Evolutionary conservation across 35 echinoderm and acorn worm species (phyloP).

Genomic region (Diadema setosum): DNA sequence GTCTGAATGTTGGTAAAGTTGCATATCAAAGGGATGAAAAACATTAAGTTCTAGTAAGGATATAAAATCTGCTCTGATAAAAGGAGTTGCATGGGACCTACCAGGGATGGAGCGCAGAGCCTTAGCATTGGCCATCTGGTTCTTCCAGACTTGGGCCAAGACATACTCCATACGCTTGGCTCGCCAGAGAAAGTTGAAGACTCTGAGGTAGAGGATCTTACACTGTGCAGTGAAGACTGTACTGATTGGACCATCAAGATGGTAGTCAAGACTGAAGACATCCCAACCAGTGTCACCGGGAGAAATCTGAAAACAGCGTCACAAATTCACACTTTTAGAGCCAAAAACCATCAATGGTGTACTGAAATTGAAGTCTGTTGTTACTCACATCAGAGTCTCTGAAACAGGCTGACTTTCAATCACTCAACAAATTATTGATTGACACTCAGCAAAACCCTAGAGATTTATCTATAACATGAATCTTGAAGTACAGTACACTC

Average conservation of each 20-base stretch:
- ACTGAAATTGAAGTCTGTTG: too few species aligned
- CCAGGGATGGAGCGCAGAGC: constrained; percentile 68
- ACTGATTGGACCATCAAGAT: constrained; percentile 92
- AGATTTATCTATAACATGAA: too few species aligned
- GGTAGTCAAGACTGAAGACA: constrained; percentile 98
- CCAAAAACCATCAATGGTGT: neutral
- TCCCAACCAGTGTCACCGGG: constrained; percentile 97
- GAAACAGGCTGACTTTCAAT: too few species aligned
- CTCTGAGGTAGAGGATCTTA: constrained; percentile 90
- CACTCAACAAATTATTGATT: too few species aligned
- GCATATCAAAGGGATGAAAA: too few species aligned
- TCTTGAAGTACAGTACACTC: too few species aligned
- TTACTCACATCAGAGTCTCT: too few species aligned
- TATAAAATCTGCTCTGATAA: too few species aligned
- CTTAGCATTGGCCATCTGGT: constrained; percentile 75
- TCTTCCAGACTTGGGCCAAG: constrained; percentile 81
- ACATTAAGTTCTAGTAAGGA: too few species aligned
- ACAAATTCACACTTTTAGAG: neutral
- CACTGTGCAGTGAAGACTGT: constrained; percentile 92
- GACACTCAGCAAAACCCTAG: too few species aligned
- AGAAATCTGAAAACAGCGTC: constrained; percentile 50
- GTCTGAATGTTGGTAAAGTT: too few species aligned
- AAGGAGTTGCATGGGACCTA: too few species aligned
- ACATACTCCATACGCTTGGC: constrained; percentile 99
- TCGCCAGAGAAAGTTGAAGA: constrained; percentile 98